Conservation (phyloP, 2,888 invertebrate genomes). For the Ormyrus rosae region DNA sequence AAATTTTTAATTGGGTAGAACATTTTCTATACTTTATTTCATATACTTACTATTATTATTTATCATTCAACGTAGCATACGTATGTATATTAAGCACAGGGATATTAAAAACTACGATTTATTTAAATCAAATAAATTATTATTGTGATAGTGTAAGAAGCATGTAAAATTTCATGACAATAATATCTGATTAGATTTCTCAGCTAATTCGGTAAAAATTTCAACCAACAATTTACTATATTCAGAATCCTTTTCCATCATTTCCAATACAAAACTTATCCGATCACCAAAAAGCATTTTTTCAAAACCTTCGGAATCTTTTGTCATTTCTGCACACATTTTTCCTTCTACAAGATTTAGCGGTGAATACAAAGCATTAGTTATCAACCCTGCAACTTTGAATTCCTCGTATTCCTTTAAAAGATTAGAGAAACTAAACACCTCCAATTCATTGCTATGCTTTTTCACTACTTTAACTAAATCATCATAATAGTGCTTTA, state of each 20-base stretch:
- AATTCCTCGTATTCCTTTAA: slow-evolving; percentile 67
- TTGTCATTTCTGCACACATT: slow-evolving; percentile 59
- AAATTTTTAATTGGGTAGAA: no score
- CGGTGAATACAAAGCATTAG: slow-evolving; percentile 66
- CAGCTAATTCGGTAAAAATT: no score
- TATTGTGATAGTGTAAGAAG: no score
- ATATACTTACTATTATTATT: no score
- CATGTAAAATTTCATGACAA: no score
- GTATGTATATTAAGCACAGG: no score
- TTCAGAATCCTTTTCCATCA: slow-evolving; percentile 61
- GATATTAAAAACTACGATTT: no score
- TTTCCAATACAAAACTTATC: slow-evolving; percentile 58
- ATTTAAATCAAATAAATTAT: no score
- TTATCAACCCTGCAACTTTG: slow-evolving; percentile 65
- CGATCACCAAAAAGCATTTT: slow-evolving; percentile 59
- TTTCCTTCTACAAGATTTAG: slow-evolving; percentile 66
- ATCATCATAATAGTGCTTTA: slow-evolving; percentile 55
- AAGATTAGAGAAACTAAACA: slow-evolving; percentile 68
- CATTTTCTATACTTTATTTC: no score
- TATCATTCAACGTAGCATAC: no score
- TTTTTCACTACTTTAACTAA: slow-evolving; percentile 26
- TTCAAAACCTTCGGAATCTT: slow-evolving; percentile 59
- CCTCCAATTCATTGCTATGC: slow-evolving; percentile 63
- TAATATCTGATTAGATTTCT: no score
- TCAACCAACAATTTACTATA: slow-evolving; percentile 53